Evolutionary conservation across 1,140 invertebrate species (phyloP).

Genomic region (Heliconius himera): DNA sequence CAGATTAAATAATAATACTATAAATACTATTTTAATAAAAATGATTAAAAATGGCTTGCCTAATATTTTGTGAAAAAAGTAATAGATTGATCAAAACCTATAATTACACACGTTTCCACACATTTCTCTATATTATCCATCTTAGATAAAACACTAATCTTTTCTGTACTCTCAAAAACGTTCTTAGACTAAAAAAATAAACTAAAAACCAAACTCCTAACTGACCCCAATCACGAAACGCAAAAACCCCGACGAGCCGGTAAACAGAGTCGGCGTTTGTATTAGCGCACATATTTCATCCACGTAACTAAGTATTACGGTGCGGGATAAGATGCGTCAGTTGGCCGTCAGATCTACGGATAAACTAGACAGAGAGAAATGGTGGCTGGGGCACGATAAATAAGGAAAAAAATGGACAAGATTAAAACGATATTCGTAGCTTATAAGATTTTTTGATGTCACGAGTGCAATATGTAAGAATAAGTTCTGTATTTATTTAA

Average conservation of each 20-base stretch:
- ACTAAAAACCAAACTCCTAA: neutral
- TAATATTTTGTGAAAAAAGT: too few species aligned
- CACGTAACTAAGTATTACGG: constrained; percentile 50
- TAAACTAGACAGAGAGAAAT: constrained; percentile 76
- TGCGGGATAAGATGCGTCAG: constrained; percentile 67
- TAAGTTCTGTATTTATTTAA: too few species aligned
- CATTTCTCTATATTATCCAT: too few species aligned
- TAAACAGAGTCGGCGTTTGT: constrained; percentile 26
- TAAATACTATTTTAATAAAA: too few species aligned
- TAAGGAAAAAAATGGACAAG: constrained; percentile 50
- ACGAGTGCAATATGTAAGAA: too few species aligned
- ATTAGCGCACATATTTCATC: constrained; percentile 40
- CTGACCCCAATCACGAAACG: neutral
- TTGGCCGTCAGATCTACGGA: constrained; percentile 74
- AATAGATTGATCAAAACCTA: too few species aligned
- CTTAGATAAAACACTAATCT: too few species aligned
- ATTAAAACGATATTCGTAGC: neutral
- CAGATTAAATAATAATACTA: too few species aligned
- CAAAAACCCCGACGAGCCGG: constrained; percentile 11
- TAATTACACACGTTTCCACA: too few species aligned
- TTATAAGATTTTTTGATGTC: neutral
- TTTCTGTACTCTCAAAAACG: too few species aligned
- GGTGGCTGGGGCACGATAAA: constrained; percentile 63
- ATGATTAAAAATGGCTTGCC: too few species aligned
- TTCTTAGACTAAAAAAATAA: neutral